phyloP scores from a whole-genome alignment of 1,140 invertebrate species.

The Papilio xuthus region DNA sequence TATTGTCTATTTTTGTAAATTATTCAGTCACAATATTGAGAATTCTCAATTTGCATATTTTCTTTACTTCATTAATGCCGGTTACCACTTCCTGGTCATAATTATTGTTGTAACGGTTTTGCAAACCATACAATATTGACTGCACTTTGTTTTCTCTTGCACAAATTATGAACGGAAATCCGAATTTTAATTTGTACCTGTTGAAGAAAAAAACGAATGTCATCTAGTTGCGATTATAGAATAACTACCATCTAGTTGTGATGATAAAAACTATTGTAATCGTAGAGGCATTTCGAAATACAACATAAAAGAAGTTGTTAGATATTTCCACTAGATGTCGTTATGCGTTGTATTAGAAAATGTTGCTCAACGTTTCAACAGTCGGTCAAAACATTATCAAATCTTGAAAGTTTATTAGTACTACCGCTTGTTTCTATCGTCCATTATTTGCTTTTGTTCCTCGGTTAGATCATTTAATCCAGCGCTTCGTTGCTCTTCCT shows the following conservation, averaged over 20 bases:
- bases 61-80: slow-evolving; percentile 86
- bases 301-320: neutral
- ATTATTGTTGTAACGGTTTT: slow-evolving; percentile 81
- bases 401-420: slow-evolving; percentile 14
- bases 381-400: neutral
- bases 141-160: slow-evolving; percentile 85
- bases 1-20: neutral
- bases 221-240: slow-evolving; percentile 39
- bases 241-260: slow-evolving; percentile 41
- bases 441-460: slow-evolving; percentile 81
- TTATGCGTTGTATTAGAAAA: slow-evolving; percentile 22
- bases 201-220: slow-evolving; percentile 44
- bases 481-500: slow-evolving; percentile 83
- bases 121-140: slow-evolving; percentile 83
- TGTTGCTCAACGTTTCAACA: slow-evolving; percentile 37
- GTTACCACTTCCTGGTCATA: slow-evolving; percentile 81
- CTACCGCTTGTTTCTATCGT: slow-evolving; percentile 81
- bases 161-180: slow-evolving; percentile 88
- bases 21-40: slow-evolving; percentile 78
- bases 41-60: slow-evolving; percentile 84
- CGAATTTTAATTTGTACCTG: slow-evolving; percentile 86
- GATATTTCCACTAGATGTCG: slow-evolving; percentile 8
- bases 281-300: neutral
- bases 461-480: slow-evolving; percentile 81
- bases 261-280: neutral